Evolutionary conservation across 92 coral and sea anemone genomes (phyloP).

Genomic region (Palythoa heliodiscus): DNA sequence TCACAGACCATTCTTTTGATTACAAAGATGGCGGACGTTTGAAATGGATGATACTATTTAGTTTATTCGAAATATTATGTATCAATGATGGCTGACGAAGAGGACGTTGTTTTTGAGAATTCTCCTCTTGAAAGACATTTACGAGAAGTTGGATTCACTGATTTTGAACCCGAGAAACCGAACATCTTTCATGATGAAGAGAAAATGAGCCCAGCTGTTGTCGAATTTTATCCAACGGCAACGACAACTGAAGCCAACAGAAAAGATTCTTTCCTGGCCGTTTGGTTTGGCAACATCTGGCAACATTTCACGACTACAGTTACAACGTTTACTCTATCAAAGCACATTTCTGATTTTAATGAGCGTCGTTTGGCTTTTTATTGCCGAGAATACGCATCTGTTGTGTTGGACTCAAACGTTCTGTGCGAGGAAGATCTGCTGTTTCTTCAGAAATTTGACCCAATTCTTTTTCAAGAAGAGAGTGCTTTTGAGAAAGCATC

Average conservation of each 20-base stretch:
- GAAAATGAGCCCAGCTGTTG: slow-evolving; percentile 12
- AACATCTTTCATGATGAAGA: slow-evolving; percentile 3
- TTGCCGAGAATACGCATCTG: slow-evolving; percentile 55
- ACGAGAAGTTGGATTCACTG: slow-evolving; percentile 81
- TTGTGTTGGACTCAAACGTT: slow-evolving; percentile 63
- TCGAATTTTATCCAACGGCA: not conserved
- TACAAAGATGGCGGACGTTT: slow-evolving; percentile 47
- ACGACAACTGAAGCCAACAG: not conserved
- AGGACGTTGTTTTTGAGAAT: slow-evolving; percentile 85
- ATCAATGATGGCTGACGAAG: slow-evolving; percentile 65
- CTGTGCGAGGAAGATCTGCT: slow-evolving; percentile 74
- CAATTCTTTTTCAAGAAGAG: slow-evolving; percentile 53
- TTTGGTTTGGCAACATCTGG: slow-evolving; percentile 18
- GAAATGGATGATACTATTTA: too few species aligned
- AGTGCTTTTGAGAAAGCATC: not conserved
- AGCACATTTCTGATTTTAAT: not conserved
- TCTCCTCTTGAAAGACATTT: slow-evolving; percentile 91
- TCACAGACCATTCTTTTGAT: not conserved
- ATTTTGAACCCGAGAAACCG: slow-evolving; percentile 67
- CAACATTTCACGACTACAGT: not conserved
- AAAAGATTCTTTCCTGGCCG: not conserved
- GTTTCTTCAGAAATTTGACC: slow-evolving; percentile 82
- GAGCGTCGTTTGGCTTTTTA: slow-evolving; percentile 36
- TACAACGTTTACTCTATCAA: not conserved
- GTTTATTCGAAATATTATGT: not conserved